These are phyloP conservation scores for Gorilla gorilla DNA, from an alignment of 2,113 vertebrate genomes.

Conservation along the genomic window DNA sequence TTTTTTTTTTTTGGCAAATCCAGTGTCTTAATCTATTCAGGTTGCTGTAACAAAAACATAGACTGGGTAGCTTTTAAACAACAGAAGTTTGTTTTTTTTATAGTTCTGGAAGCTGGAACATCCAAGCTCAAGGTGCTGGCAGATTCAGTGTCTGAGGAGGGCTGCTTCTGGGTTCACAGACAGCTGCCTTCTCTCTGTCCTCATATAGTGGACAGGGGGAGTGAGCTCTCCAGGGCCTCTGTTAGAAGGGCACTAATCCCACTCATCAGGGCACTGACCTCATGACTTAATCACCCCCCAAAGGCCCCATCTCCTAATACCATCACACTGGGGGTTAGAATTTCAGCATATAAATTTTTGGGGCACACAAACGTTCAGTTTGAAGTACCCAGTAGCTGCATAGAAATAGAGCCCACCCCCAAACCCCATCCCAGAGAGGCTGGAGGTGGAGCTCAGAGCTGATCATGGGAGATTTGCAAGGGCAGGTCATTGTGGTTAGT, in stretches of 20 bases:
- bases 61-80: not conserved
- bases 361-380: not conserved
- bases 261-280: not conserved
- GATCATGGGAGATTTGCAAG: conserved; percentile 58
- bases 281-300: not conserved
- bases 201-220: not conserved
- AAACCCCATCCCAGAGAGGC: not conserved
- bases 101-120: not conserved
- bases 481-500: conserved; percentile 75
- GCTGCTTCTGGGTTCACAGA: not conserved
- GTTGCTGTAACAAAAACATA: not conserved
- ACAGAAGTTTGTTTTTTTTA: not conserved
- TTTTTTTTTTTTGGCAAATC: not conserved
- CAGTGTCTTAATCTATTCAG: not conserved
- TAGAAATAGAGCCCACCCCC: not conserved
- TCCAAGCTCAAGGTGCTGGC: not conserved
- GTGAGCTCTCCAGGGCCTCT: not conserved
- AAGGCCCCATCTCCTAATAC: not conserved
- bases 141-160: not conserved
- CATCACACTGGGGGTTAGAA: not conserved
- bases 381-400: not conserved
- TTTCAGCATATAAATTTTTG: not conserved
- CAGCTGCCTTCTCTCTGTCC: not conserved
- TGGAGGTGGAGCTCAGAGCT: conserved; percentile 29
- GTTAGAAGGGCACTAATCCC: not conserved